These are phyloP conservation scores for Austrolebias charrua DNA, from an alignment of 2,797 vertebrate genomes.

Conservation along the genomic window DNA sequence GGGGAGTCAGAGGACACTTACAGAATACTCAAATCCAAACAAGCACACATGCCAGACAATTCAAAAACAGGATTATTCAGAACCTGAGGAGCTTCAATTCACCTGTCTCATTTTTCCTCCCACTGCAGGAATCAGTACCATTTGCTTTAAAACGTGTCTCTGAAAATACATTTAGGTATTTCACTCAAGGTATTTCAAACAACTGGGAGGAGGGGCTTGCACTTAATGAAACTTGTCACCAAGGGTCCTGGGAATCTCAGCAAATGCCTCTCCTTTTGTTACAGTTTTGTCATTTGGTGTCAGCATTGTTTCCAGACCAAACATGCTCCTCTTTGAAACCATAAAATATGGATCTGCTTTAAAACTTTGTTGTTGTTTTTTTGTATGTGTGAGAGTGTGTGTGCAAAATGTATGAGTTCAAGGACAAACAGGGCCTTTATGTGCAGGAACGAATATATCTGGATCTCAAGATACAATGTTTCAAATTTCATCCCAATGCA, in stretches of 20 bases:
- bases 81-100: slow-evolving; percentile 17
- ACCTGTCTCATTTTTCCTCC: slow-evolving; percentile 22
- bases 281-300: slow-evolving; percentile 41
- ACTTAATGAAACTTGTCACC: slow-evolving; percentile 50
- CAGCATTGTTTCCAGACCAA: slow-evolving; percentile 52
- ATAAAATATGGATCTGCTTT: slow-evolving; percentile 50
- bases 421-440: slow-evolving; percentile 56
- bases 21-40: too few relatives aligned
- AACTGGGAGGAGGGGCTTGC: slow-evolving; percentile 8
- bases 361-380: neutral
- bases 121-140: slow-evolving; percentile 8
- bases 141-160: slow-evolving; percentile 20
- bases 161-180: slow-evolving; percentile 14
- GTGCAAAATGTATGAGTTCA: slow-evolving; percentile 62
- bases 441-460: slow-evolving; percentile 58
- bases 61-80: too few relatives aligned
- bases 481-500: slow-evolving; percentile 31
- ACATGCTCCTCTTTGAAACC: slow-evolving; percentile 52
- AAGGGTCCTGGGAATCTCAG: slow-evolving; percentile 50
- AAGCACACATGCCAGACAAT: neutral
- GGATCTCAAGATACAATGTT: slow-evolving; percentile 63
- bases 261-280: slow-evolving; percentile 52
- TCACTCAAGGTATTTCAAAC: slow-evolving; percentile 10
- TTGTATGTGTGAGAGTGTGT: neutral
- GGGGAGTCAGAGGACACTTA: too few relatives aligned